Percentiles rank a stretch among this genome's conserved stretches.
Evolutionary conservation across 1,140 invertebrate species (phyloP).

Genomic region (Wiebesia pumilae): DNA sequence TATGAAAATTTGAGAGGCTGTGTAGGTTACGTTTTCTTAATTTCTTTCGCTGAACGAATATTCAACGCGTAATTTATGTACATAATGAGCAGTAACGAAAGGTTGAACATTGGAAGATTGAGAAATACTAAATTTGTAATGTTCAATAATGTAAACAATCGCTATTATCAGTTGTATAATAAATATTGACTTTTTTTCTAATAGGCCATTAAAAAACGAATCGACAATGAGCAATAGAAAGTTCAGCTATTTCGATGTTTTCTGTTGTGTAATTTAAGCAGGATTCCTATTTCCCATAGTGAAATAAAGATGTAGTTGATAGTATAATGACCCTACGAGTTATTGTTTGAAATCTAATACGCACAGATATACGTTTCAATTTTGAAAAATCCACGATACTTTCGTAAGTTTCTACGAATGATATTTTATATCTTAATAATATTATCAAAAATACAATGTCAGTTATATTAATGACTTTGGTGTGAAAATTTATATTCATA

Average conservation of each 20-base stretch:
- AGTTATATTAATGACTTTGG: too few species aligned
- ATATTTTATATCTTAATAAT: not conserved
- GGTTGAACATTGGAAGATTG: conserved; percentile 24
- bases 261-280: not conserved
- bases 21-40: not conserved
- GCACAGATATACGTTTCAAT: not conserved
- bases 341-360: not conserved
- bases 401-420: not conserved
- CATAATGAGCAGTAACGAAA: not conserved
- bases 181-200: conserved; percentile 11
- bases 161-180: not conserved
- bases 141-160: conserved; percentile 20
- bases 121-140: conserved; percentile 16
- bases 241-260: conserved; percentile 2
- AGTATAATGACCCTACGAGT: not conserved
- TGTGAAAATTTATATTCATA: too few species aligned
- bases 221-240: conserved; percentile 29
- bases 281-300: not conserved
- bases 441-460: not conserved
- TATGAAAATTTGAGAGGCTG: not conserved
- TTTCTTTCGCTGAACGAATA: not conserved
- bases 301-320: not conserved
- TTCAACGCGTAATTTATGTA: not conserved
- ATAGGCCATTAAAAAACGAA: conserved; percentile 1
- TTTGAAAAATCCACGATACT: not conserved